Conservation (phyloP, 2,113 vertebrate species). For the Panthera leo region DNA sequence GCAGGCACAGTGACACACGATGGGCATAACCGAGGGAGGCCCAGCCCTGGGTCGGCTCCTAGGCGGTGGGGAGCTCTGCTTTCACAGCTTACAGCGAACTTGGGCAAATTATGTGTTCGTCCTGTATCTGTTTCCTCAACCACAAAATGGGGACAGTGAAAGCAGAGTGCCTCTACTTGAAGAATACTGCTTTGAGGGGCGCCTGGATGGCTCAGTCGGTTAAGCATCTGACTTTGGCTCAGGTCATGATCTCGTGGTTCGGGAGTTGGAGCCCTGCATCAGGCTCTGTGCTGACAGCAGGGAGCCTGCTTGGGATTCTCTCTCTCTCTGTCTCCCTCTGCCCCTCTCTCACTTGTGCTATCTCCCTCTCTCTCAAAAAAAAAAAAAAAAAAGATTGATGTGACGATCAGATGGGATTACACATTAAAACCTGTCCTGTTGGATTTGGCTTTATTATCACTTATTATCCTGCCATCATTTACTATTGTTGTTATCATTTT, state of each 20-base stretch:
- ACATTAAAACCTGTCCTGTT: no score
- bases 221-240: no score
- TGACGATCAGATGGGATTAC: neutral
- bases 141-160: neutral
- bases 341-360: no score
- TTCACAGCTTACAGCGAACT: neutral
- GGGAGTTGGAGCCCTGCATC: no score
- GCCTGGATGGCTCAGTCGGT: no score
- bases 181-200: neutral
- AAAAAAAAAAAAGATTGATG: neutral
- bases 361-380: no score
- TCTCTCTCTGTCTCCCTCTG: no score
- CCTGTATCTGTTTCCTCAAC: neutral
- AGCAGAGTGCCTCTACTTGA: neutral
- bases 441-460: neutral
- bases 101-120: neutral
- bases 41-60: neutral
- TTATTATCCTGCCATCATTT: neutral
- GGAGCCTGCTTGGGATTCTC: no score
- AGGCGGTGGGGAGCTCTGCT: neutral
- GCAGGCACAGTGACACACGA: neutral
- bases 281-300: no score
- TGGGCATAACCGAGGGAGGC: neutral
- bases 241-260: no score
- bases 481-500: neutral